A percentile compares a stretch with the other conserved stretches of the same genome.
These are phyloP conservation scores for Tor tambroides DNA, from an alignment of 2,113 vertebrate genomes.

Conservation along the genomic window DNA sequence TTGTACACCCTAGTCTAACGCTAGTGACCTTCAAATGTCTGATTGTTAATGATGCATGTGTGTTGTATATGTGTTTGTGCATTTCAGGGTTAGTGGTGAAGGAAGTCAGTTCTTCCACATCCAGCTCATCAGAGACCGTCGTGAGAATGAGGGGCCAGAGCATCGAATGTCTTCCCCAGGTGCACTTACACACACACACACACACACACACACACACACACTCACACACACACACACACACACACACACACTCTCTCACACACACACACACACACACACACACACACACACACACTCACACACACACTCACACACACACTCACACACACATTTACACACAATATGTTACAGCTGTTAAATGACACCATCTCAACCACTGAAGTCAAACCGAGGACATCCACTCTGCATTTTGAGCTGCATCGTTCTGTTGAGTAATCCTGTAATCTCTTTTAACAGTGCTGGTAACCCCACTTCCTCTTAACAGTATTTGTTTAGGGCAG, in stretches of 20 bases:
- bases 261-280: no score
- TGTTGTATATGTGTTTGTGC: constrained; percentile 17
- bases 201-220: neutral
- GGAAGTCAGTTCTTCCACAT: constrained; percentile 94
- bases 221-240: no score
- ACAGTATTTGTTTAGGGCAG: constrained; percentile 44
- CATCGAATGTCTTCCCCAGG: constrained; percentile 96
- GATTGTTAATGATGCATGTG: neutral
- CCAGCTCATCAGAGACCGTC: constrained; percentile 96
- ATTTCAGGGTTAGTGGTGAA: constrained; percentile 90
- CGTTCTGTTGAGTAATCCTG: constrained; percentile 27
- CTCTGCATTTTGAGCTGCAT: constrained; percentile 13
- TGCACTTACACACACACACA: constrained; percentile 61
- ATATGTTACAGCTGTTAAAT: neutral
- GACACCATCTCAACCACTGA: neutral
- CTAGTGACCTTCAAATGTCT: neutral
- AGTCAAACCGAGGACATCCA: neutral
- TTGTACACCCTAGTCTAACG: no score
- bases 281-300: no score
- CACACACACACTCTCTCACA: no score
- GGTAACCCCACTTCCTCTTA: constrained; percentile 39
- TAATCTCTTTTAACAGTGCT: constrained; percentile 46
- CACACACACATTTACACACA: neutral
- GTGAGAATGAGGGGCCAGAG: constrained; percentile 96
- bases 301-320: no score